Conservation (phyloP, 2,797 vertebrate species). For the Antennarius maculatus region DNA sequence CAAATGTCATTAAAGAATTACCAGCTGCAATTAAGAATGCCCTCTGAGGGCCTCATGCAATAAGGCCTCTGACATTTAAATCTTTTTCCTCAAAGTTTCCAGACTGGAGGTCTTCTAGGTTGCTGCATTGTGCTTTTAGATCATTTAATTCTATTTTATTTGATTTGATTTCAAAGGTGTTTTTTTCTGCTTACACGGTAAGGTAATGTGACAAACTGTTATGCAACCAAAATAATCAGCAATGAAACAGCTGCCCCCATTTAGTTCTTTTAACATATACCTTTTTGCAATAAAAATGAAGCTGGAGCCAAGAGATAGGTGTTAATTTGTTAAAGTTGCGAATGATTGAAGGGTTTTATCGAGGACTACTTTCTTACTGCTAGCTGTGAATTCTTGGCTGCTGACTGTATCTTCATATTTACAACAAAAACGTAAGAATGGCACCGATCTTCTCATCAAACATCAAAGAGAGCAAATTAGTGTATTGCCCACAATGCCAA, state of each 20-base stretch:
- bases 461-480: not conserved
- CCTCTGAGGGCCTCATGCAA: not conserved
- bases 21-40: not conserved
- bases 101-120: not conserved
- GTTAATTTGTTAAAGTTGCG: no score
- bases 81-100: not conserved
- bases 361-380: not conserved
- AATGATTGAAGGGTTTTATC: not conserved
- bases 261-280: no score
- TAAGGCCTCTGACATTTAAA: no score
- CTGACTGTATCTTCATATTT: not conserved
- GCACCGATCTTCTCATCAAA: no score
- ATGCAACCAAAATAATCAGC: no score
- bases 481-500: no score
- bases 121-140: not conserved
- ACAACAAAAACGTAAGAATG: not conserved
- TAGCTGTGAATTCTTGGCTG: not conserved
- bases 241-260: not conserved
- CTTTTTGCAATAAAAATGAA: no score
- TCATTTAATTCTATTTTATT: slow-evolving; percentile 5
- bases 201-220: not conserved
- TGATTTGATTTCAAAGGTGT: not conserved
- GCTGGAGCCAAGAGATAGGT: no score
- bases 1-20: not conserved
- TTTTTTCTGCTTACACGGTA: not conserved